Percentiles rank a stretch among this genome's conserved stretches.
phyloP scores from a whole-genome alignment of 2,797 vertebrate genomes.

The Danio tinwini region DNA sequence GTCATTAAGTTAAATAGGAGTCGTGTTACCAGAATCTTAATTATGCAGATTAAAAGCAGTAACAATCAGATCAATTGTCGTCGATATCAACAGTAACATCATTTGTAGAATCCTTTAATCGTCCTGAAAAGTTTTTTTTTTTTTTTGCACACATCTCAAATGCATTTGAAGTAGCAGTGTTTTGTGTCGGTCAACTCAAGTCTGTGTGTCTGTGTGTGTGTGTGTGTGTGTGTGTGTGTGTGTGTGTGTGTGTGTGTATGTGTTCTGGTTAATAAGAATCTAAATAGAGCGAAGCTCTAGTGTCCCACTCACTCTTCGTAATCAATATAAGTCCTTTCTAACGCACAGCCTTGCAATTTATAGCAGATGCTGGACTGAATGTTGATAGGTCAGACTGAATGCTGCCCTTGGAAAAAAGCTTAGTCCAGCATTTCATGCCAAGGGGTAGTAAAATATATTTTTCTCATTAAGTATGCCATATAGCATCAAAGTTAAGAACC shows the following conservation, averaged over 20 bases:
- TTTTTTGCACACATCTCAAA: background rate
- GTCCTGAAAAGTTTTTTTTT: background rate
- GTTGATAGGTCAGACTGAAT: conserved; percentile 72
- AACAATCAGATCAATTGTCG: background rate
- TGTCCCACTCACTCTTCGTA: conserved; percentile 66
- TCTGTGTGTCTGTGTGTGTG: too few species aligned
- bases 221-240: too few species aligned
- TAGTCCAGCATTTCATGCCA: conserved; percentile 70
- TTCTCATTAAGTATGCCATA: conserved; percentile 74
- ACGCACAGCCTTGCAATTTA: conserved; percentile 71
- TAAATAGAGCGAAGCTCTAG: conserved; percentile 58
- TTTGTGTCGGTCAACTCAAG: conserved; percentile 13
- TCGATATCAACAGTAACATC: background rate
- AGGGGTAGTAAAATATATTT: conserved; percentile 69
- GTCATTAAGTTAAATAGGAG: too few species aligned
- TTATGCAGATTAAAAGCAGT: background rate
- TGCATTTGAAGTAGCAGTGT: conserved; percentile 8
- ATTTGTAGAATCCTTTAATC: background rate
- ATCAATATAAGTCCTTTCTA: conserved; percentile 75
- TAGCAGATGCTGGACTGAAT: conserved; percentile 67
- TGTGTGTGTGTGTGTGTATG: conserved; percentile 30
- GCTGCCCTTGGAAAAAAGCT: conserved; percentile 73
- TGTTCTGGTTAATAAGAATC: conserved; percentile 59
- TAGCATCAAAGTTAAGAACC: conserved; percentile 70
- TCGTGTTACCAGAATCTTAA: background rate